phyloP scores from a whole-genome alignment of 2,113 vertebrate genomes.

The Hyperopisus bebe region DNA sequence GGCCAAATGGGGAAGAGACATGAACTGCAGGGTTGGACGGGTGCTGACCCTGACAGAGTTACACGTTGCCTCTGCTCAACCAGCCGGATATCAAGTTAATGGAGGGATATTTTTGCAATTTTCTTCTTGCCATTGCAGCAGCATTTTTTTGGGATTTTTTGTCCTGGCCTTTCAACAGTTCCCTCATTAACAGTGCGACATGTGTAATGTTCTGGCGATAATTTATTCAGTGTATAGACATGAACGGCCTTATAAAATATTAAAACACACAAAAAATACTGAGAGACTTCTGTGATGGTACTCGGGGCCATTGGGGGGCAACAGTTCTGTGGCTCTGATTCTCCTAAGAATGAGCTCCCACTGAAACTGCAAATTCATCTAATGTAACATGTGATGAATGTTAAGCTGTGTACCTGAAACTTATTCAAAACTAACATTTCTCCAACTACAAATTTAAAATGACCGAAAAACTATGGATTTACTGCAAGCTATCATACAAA shows the following conservation, averaged over 20 bases:
- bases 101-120: not conserved
- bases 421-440: not conserved
- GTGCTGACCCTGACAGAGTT: no score
- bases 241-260: not conserved
- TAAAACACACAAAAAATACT: not conserved
- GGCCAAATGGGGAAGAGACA: no score
- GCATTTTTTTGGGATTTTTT: not conserved
- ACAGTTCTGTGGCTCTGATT: not conserved
- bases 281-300: not conserved
- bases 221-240: not conserved
- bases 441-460: not conserved
- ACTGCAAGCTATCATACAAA: not conserved
- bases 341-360: not conserved
- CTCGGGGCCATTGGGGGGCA: not conserved
- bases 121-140: not conserved
- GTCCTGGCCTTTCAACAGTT: not conserved
- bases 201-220: not conserved
- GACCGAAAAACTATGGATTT: not conserved
- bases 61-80: not conserved
- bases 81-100: not conserved
- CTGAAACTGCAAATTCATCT: not conserved
- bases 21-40: no score
- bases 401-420: not conserved
- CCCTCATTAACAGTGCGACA: not conserved
- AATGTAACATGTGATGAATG: not conserved